A percentile compares a stretch with the other conserved stretches of the same genome.
phyloP scores from a whole-genome alignment of 2,797 vertebrate genomes.

The Anabas testudineus region DNA sequence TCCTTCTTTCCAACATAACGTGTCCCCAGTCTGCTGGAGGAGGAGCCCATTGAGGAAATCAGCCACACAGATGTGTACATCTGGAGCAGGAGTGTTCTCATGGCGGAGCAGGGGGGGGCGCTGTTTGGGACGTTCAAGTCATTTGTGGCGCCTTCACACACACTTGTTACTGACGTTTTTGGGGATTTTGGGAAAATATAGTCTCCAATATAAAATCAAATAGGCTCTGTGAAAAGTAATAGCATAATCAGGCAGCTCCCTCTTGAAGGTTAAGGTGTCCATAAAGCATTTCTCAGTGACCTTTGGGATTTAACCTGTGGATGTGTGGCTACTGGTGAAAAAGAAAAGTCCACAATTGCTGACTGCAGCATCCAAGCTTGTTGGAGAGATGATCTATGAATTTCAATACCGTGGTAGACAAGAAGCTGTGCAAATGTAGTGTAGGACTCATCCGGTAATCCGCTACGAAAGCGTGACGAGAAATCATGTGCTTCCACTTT shows the following conservation, averaged over 20 bases:
- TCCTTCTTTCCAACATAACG: conserved; percentile 31
- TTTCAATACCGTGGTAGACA: conserved; percentile 5
- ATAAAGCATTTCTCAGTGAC: neutral
- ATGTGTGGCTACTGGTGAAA: neutral
- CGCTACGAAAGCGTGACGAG: conserved; percentile 1
- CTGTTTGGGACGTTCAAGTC: conserved; percentile 34
- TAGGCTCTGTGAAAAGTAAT: neutral
- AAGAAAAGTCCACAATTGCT: conserved; percentile 49
- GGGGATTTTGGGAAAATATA: neutral
- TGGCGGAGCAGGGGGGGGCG: conserved; percentile 76
- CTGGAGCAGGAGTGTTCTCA: conserved; percentile 65
- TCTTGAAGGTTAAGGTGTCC: neutral
- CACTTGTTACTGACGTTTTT: conserved; percentile 2
- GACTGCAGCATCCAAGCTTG: conserved; percentile 36
- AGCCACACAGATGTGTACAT: conserved; percentile 81
- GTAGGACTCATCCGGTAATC: neutral
- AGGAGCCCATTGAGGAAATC: conserved; percentile 60
- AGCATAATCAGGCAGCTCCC: neutral
- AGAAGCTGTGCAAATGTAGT: conserved; percentile 10
- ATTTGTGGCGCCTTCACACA: conserved; percentile 63
- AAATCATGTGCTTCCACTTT: conserved; percentile 9
- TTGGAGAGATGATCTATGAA: conserved; percentile 8
- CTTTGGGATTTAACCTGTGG: conserved; percentile 15
- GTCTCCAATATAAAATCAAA: neutral
- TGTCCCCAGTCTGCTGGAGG: conserved; percentile 54